Conservation (phyloP, 2,113 vertebrate genomes). For the Myanophis thanlyinensis region DNA sequence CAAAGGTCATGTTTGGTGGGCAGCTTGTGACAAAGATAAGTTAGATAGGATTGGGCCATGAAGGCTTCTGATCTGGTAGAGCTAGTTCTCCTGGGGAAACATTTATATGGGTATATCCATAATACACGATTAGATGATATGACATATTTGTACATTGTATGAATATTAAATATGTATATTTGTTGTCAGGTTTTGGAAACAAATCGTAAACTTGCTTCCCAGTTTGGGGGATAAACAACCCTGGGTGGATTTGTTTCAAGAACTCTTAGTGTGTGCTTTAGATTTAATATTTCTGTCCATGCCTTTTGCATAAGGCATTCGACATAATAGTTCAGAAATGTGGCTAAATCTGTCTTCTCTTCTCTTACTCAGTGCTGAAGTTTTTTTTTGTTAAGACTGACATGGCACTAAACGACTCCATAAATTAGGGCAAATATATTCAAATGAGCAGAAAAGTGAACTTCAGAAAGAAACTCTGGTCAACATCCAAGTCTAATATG, state of each 20-base stretch:
- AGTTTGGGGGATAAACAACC: not conserved
- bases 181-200: not conserved
- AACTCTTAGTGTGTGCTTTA: not conserved
- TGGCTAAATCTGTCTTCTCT: not conserved
- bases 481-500: no score
- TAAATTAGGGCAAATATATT: not conserved
- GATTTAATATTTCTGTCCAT: not conserved
- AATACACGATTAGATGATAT: not conserved
- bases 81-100: no score
- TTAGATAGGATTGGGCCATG: no score
- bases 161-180: not conserved
- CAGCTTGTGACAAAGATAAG: no score
- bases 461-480: slow-evolving; percentile 2
- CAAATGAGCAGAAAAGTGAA: not conserved
- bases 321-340: not conserved
- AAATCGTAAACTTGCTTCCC: not conserved
- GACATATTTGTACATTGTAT: not conserved
- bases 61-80: no score
- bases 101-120: not conserved
- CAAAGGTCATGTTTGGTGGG: no score
- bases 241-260: not conserved
- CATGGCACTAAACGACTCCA: not conserved
- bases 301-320: not conserved
- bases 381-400: not conserved
- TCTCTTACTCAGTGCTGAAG: slow-evolving; percentile 3